Evolutionary conservation across 1,140 invertebrate genomes (phyloP).

Genomic region (Battus philenor): DNA sequence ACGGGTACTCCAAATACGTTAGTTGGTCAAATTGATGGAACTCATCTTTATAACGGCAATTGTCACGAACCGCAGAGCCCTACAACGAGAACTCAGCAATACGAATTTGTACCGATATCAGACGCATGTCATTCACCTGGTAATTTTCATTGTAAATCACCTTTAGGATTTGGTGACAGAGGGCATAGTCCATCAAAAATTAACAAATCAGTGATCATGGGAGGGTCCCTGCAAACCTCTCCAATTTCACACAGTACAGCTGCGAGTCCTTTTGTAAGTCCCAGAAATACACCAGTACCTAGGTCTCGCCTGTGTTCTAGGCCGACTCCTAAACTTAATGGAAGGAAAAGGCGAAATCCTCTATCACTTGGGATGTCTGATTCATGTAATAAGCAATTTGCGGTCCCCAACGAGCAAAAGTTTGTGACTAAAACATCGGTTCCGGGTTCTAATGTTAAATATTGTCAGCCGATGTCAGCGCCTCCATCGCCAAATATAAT

Average conservation of each 20-base stretch:
- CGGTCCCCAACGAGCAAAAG: constrained; percentile 66
- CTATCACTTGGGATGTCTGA: constrained; percentile 48
- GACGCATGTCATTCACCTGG: constrained; percentile 81
- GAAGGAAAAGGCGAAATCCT: constrained; percentile 48
- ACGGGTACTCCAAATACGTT: constrained; percentile 34
- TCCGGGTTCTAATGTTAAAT: constrained; percentile 49
- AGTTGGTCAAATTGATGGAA: constrained; percentile 25
- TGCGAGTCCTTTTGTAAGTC: constrained; percentile 90
- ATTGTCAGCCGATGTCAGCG: constrained; percentile 76
- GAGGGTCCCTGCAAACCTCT: constrained; percentile 60
- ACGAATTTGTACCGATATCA: constrained; percentile 90
- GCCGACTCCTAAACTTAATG: constrained; percentile 59
- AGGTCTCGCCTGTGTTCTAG: constrained; percentile 68
- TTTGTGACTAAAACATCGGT: constrained; percentile 48
- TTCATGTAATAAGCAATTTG: constrained; percentile 51
- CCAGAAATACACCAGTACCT: constrained; percentile 84
- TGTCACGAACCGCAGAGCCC: constrained; percentile 75
- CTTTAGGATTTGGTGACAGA: constrained; percentile 47
- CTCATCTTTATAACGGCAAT: constrained; percentile 59
- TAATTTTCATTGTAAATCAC: constrained; percentile 63
- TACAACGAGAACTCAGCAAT: constrained; percentile 81
- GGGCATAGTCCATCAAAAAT: constrained; percentile 62
- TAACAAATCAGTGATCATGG: constrained; percentile 63
- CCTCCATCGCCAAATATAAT: constrained; percentile 77
- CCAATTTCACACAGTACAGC: constrained; percentile 63